A percentile compares a stretch with the other conserved stretches of the same genome.
These are phyloP conservation scores for Forbesichthys papilliferus DNA, from an alignment of 2,113 vertebrate species.

Conservation along the genomic window DNA sequence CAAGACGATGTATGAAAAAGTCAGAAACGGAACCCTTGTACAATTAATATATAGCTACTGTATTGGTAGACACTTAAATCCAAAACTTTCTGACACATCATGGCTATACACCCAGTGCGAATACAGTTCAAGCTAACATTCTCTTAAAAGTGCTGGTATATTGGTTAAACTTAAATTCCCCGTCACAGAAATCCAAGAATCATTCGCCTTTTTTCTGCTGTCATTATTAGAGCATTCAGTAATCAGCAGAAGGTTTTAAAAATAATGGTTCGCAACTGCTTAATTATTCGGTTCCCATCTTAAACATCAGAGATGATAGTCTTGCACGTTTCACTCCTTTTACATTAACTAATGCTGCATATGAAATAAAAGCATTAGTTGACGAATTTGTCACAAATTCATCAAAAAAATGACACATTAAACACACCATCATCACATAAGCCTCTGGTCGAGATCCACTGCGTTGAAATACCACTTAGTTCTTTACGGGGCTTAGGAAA, in stretches of 20 bases:
- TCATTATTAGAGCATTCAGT: conserved; percentile 1
- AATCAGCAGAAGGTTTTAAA: conserved; percentile 33
- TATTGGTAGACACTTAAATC: conserved; percentile 1
- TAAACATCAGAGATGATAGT: background rate
- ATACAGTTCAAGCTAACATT: conserved; percentile 18
- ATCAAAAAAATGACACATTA: conserved; percentile 10
- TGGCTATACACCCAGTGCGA: conserved; percentile 1
- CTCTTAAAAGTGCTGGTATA: background rate
- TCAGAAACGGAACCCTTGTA: conserved; percentile 10
- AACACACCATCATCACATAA: conserved; percentile 10
- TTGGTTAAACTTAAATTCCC: conserved; percentile 4
- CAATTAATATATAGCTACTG: conserved; percentile 3
- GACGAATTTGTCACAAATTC: background rate
- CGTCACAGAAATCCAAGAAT: background rate
- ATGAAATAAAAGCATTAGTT: background rate
- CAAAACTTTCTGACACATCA: conserved; percentile 19
- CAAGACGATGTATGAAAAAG: background rate
- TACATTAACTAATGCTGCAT: background rate
- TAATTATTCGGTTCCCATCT: background rate
- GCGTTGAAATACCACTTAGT: conserved; percentile 28
- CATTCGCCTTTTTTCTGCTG: background rate
- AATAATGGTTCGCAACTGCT: conserved; percentile 29
- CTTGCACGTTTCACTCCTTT: background rate
- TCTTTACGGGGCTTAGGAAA: conserved; percentile 48
- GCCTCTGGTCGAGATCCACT: conserved; percentile 33